phyloP scores from a whole-genome alignment of 2,797 vertebrate genomes.

The Cryptoblepharus egeriae region DNA sequence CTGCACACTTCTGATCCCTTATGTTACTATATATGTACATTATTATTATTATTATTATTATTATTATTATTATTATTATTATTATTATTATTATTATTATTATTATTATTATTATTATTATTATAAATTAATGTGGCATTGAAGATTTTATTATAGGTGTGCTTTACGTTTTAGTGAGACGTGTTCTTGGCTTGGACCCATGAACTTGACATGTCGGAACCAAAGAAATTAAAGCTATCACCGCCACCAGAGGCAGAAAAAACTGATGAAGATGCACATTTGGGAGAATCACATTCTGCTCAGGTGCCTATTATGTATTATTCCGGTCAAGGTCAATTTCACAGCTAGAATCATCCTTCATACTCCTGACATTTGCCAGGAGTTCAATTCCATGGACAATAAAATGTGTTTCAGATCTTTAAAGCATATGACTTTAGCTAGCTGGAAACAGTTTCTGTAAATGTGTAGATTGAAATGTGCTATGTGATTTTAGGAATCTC shows the following conservation, averaged over 20 bases:
- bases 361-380: background rate
- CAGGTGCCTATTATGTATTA: background rate
- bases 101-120: no score
- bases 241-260: background rate
- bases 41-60: no score
- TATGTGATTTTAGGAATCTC: background rate
- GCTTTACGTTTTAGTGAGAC: constrained; percentile 23
- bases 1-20: background rate
- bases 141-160: background rate
- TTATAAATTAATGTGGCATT: background rate
- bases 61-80: no score
- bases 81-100: no score
- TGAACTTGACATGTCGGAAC: constrained; percentile 7
- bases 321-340: background rate
- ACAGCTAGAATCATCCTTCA: background rate
- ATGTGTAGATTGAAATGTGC: no score
- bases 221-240: constrained; percentile 25
- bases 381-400: background rate
- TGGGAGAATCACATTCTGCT: background rate
- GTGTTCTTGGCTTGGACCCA: constrained; percentile 7
- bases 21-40: background rate
- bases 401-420: background rate
- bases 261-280: background rate
- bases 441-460: background rate
- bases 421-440: no score